Percentiles rank a stretch among this genome's conserved stretches.
Evolutionary conservation across 2,113 vertebrate genomes (phyloP).

Genomic region (Astatotilapia flaviijosephi): DNA sequence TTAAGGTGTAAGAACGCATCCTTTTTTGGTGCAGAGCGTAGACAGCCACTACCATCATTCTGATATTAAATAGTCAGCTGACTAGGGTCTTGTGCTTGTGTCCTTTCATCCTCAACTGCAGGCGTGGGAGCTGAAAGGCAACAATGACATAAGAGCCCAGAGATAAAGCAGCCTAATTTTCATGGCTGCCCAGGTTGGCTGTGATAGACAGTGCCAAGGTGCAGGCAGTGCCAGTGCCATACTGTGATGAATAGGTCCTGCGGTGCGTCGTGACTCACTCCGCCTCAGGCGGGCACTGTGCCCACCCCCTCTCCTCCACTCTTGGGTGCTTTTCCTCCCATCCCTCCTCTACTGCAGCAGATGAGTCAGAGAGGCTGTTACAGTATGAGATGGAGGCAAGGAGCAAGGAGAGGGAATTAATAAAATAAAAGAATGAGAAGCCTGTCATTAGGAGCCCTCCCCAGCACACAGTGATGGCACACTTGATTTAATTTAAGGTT

Average conservation of each 20-base stretch:
- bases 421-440: conserved; percentile 38
- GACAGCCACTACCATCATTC: neutral
- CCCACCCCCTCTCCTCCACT: conserved; percentile 37
- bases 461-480: conserved; percentile 23
- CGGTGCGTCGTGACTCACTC: conserved; percentile 63
- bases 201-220: conserved; percentile 47
- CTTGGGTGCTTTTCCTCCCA: conserved; percentile 33
- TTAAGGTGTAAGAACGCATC: neutral
- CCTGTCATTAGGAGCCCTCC: conserved; percentile 48
- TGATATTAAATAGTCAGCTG: neutral
- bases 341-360: conserved; percentile 44
- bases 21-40: neutral
- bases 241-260: conserved; percentile 58
- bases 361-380: conserved; percentile 66
- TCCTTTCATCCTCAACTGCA: conserved; percentile 1
- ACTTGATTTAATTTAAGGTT: conserved; percentile 60
- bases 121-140: neutral
- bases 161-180: conserved; percentile 34
- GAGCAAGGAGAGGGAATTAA: conserved; percentile 44
- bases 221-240: conserved; percentile 34
- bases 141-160: conserved; percentile 10
- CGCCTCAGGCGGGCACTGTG: conserved; percentile 25
- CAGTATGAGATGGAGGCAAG: conserved; percentile 32
- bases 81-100: neutral
- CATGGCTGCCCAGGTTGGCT: conserved; percentile 17